Percentiles rank a stretch among this genome's conserved stretches.
phyloP scores from a whole-genome alignment of 2,888 invertebrate species.

The Galerucella pusilla region DNA sequence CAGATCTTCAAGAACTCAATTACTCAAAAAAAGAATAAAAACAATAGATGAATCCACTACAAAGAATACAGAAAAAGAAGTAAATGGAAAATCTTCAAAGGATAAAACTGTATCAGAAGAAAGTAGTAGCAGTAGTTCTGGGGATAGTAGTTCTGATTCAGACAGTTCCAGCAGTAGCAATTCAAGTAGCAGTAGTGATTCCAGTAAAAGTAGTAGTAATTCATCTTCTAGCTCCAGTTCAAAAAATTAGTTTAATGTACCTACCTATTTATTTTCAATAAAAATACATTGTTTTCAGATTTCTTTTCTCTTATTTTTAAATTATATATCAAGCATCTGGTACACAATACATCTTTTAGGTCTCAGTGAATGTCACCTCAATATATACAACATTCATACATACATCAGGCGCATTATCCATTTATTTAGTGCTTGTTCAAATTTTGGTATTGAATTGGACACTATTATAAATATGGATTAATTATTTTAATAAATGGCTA shows the following conservation, averaged over 20 bases:
- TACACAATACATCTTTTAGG: too few relatives aligned
- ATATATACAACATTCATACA: too few relatives aligned
- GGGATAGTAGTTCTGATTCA: conserved; percentile 42
- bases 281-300: too few relatives aligned
- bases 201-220: conserved; percentile 38
- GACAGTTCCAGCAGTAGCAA: conserved; percentile 37
- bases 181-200: conserved; percentile 45
- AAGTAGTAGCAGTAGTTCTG: conserved; percentile 38
- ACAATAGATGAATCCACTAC: conserved; percentile 56
- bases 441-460: too few relatives aligned
- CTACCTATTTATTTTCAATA: too few relatives aligned
- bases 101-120: conserved; percentile 39
- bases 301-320: too few relatives aligned
- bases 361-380: too few relatives aligned
- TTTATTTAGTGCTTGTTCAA: too few relatives aligned
- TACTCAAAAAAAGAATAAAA: conserved; percentile 77
- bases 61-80: conserved; percentile 9
- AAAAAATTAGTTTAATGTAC: neutral
- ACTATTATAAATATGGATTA: too few relatives aligned
- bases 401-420: too few relatives aligned
- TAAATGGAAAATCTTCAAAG: conserved; percentile 27
- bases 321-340: too few relatives aligned
- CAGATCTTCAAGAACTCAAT: conserved; percentile 84
- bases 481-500: too few relatives aligned
- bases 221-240: conserved; percentile 38